These are phyloP conservation scores for Cebidichthys violaceus DNA, from an alignment of 2,113 vertebrate species.

Conservation along the genomic window DNA sequence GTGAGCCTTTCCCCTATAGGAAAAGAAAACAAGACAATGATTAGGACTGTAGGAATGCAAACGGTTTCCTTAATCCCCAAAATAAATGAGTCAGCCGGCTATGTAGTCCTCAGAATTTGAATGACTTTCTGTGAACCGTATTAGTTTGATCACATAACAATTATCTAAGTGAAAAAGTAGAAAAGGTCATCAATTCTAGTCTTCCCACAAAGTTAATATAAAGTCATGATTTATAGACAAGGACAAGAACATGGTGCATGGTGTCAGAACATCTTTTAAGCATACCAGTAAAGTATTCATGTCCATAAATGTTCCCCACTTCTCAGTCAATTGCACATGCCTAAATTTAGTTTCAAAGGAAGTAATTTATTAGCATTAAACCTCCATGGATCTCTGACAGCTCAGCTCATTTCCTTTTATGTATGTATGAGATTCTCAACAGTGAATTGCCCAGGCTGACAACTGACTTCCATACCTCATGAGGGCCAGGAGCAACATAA, in stretches of 20 bases:
- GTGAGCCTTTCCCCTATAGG: conserved; percentile 87
- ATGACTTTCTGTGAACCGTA: not conserved
- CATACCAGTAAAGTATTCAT: conserved; percentile 14
- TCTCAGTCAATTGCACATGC: conserved; percentile 17
- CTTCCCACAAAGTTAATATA: not conserved
- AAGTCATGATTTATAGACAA: not conserved
- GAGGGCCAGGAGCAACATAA: conserved; percentile 47
- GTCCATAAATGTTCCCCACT: conserved; percentile 21
- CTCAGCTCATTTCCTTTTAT: conserved; percentile 54
- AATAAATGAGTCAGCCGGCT: conserved; percentile 3
- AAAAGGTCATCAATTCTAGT: not conserved
- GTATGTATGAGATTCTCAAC: conserved; percentile 69
- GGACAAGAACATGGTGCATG: not conserved
- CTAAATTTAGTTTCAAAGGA: conserved; percentile 22
- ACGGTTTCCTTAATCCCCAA: not conserved
- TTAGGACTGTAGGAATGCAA: not conserved
- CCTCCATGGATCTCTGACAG: conserved; percentile 41
- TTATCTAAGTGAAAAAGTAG: not conserved
- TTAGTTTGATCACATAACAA: not conserved
- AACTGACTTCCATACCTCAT: conserved; percentile 75
- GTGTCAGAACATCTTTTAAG: not conserved
- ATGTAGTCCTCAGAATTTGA: not conserved
- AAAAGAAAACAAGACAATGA: conserved; percentile 4
- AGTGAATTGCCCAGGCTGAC: conserved; percentile 76
- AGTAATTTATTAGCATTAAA: conserved; percentile 54